These are phyloP conservation scores for Fistularia commersonii DNA, from an alignment of 2,797 vertebrate genomes.

Conservation along the genomic window DNA sequence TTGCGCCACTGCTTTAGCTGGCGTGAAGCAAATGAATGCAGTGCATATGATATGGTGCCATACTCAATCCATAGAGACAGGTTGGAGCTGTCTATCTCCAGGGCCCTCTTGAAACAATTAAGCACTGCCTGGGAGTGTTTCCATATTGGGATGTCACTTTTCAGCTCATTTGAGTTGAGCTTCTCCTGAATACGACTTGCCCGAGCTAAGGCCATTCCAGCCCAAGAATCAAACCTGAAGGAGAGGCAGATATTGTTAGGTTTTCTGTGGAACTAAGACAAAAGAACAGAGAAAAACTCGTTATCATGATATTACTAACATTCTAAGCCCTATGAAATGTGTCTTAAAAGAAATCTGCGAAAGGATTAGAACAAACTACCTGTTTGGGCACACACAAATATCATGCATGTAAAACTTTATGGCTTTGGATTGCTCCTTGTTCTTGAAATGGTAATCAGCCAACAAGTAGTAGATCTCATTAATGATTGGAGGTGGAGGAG, in stretches of 20 bases:
- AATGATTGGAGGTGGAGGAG: slow-evolving; percentile 84
- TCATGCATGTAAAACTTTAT: slow-evolving; percentile 99
- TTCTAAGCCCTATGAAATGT: no score
- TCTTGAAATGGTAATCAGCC: slow-evolving; percentile 98
- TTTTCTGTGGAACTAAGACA: neutral
- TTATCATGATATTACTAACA: neutral
- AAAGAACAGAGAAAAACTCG: neutral
- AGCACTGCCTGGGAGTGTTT: slow-evolving; percentile 91
- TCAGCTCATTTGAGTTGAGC: slow-evolving; percentile 95
- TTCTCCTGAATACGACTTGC: slow-evolving; percentile 98
- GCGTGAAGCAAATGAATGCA: slow-evolving; percentile 94
- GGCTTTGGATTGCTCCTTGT: slow-evolving; percentile 97
- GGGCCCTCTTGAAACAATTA: slow-evolving; percentile 90
- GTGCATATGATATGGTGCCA: slow-evolving; percentile 91
- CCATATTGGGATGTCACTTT: slow-evolving; percentile 94
- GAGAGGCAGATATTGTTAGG: neutral
- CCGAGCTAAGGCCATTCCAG: slow-evolving; percentile 95
- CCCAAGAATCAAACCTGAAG: slow-evolving; percentile 96
- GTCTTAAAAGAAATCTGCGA: no score
- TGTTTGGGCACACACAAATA: slow-evolving; percentile 92
- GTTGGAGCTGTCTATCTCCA: slow-evolving; percentile 93
- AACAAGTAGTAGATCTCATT: slow-evolving; percentile 94
- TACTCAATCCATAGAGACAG: slow-evolving; percentile 98
- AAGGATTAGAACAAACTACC: slow-evolving; percentile 62
- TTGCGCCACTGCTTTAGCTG: slow-evolving; percentile 92